These are phyloP conservation scores for Darevskia mixta DNA, from an alignment of 2,797 vertebrate species.

Conservation along the genomic window DNA sequence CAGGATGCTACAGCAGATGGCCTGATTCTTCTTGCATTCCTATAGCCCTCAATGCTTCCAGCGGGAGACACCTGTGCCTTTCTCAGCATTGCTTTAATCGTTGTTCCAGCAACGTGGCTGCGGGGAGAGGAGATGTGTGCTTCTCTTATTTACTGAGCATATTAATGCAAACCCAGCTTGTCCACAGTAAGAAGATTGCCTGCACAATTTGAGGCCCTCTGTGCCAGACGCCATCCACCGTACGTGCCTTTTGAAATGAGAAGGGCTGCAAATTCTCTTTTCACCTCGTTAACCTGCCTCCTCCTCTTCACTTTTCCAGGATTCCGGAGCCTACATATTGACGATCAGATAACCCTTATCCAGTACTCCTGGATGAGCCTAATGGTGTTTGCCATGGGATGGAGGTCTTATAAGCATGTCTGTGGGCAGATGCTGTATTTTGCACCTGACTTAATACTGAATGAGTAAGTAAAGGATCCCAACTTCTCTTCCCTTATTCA, in stretches of 20 bases:
- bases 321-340: constrained; percentile 95
- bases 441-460: constrained; percentile 94
- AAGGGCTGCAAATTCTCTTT: not conserved
- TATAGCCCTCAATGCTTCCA: too few relatives aligned
- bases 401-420: constrained; percentile 96
- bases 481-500: not conserved
- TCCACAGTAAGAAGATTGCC: too few relatives aligned
- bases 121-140: not conserved
- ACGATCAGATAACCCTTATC: constrained; percentile 98
- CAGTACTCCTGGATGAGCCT: constrained; percentile 99
- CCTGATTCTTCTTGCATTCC: too few relatives aligned
- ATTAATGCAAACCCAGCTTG: too few relatives aligned
- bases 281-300: not conserved
- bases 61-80: not conserved
- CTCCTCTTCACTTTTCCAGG: constrained; percentile 78
- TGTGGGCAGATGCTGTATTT: constrained; percentile 95
- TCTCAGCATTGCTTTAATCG: not conserved
- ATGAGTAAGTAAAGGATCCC: constrained; percentile 88
- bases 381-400: constrained; percentile 96
- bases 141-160: too few relatives aligned
- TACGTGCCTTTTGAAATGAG: not conserved
- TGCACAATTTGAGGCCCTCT: too few relatives aligned
- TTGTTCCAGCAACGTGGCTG: not conserved
- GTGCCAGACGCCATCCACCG: not conserved
- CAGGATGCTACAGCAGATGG: too few relatives aligned